These are phyloP conservation scores for Trilocha varians DNA, from an alignment of 2,888 invertebrate species.

Conservation along the genomic window DNA sequence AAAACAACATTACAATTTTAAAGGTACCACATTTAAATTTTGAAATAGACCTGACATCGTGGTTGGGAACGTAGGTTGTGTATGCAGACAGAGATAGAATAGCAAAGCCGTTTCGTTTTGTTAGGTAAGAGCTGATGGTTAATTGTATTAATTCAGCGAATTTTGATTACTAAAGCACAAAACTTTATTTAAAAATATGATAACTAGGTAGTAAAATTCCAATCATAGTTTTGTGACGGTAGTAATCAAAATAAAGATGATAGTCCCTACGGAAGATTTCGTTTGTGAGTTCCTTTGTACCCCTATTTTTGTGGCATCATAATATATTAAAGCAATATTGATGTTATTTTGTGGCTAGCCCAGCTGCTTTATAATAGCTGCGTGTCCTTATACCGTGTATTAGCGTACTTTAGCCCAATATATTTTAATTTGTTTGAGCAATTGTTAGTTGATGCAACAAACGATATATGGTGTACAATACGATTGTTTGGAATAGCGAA, in stretches of 20 bases:
- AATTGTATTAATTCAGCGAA: constrained; percentile 6
- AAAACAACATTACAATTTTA: constrained; percentile 48
- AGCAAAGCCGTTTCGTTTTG: constrained; percentile 28
- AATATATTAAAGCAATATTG: constrained; percentile 29
- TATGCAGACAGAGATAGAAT: constrained; percentile 60
- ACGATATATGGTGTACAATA: constrained; percentile 65
- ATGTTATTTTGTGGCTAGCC: constrained; percentile 54
- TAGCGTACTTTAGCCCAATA: constrained; percentile 63
- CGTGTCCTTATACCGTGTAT: constrained; percentile 62
- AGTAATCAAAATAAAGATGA: constrained; percentile 12
- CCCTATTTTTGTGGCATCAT: neutral
- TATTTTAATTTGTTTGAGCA: constrained; percentile 41
- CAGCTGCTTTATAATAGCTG: constrained; percentile 60
- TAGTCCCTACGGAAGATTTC: neutral
- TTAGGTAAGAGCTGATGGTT: constrained; percentile 3
- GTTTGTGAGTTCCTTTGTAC: neutral
- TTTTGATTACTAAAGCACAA: constrained; percentile 34
- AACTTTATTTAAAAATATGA: constrained; percentile 5
- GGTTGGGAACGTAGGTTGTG: constrained; percentile 31
- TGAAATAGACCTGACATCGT: constrained; percentile 32
- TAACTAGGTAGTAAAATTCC: neutral
- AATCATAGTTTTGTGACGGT: constrained; percentile 1
- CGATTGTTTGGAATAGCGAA: constrained; percentile 54
- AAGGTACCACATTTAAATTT: constrained; percentile 38
- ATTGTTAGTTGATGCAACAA: constrained; percentile 70